Evolutionary conservation across 2,888 invertebrate species (phyloP).

Genomic region (Drosophila siamana): DNA sequence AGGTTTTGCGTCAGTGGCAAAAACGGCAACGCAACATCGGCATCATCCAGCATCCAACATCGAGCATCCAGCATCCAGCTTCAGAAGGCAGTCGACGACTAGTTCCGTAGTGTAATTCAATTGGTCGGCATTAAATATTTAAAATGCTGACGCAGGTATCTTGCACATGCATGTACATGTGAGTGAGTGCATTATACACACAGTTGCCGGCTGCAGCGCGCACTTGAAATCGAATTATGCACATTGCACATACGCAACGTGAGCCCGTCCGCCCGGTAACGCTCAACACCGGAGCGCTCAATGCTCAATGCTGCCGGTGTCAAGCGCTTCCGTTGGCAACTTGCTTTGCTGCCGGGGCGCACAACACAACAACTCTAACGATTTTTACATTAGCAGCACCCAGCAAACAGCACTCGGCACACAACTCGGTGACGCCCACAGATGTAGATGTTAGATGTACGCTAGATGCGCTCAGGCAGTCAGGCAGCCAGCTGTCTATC

Average conservation of each 20-base stretch:
- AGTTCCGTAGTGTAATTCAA: conserved; percentile 69
- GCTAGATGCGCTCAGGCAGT: not conserved
- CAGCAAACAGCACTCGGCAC: not conserved
- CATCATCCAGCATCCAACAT: conserved; percentile 3
- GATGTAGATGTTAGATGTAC: conserved; percentile 6
- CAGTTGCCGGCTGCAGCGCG: conserved; percentile 6
- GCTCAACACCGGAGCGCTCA: conserved; percentile 28
- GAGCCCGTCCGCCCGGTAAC: conserved; percentile 41
- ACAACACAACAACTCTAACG: conserved; percentile 70
- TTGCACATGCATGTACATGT: conserved; percentile 6
- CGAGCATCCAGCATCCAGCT: no score
- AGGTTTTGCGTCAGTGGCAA: conserved; percentile 26
- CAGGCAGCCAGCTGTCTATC: conserved; percentile 64
- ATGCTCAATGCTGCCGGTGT: conserved; percentile 27
- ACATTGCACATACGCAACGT: conserved; percentile 65
- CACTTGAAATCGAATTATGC: conserved; percentile 74
- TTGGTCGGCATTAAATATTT: conserved; percentile 81
- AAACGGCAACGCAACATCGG: conserved; percentile 18
- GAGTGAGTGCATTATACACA: conserved; percentile 9
- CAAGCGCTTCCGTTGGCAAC: conserved; percentile 60
- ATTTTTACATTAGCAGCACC: conserved; percentile 73
- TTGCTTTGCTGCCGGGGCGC: conserved; percentile 42
- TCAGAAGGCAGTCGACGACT: conserved; percentile 18
- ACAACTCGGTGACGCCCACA: not conserved
- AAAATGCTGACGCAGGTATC: conserved; percentile 59